Conservation (phyloP, 2,888 invertebrate species). For the Catonia carolina region DNA sequence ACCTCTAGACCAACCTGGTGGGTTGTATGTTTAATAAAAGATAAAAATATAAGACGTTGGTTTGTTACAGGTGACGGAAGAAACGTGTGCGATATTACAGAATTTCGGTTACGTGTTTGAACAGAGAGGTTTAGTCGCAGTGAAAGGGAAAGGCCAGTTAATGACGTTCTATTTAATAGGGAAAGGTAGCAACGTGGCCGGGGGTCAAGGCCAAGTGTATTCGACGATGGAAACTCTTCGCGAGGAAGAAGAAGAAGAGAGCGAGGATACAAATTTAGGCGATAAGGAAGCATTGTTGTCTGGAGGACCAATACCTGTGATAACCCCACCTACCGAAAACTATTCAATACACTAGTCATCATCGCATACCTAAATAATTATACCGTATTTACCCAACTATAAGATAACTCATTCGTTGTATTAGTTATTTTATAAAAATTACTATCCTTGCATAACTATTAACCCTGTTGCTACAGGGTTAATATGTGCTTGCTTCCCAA, state of each 20-base stretch:
- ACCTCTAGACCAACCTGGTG: no score
- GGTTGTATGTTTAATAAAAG: no score
- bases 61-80: constrained; percentile 79
- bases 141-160: constrained; percentile 94
- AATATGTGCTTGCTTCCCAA: no score
- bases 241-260: constrained; percentile 34
- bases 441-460: no score
- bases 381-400: no score
- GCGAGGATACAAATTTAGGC: constrained; percentile 17
- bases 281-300: constrained; percentile 1
- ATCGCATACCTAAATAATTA: no score
- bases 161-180: constrained; percentile 86
- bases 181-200: constrained; percentile 40
- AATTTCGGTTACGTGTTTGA: constrained; percentile 88
- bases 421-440: no score
- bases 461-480: no score
- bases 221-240: constrained; percentile 33
- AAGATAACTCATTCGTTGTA: no score
- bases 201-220: constrained; percentile 14
- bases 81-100: constrained; percentile 82
- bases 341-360: no score
- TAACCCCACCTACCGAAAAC: background rate
- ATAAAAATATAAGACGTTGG: no score
- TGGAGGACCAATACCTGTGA: background rate
- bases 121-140: constrained; percentile 88